Evolutionary conservation across 2,797 vertebrate genomes (phyloP), one percentile per base, ranked within the genome.

Genomic region (Natrix natrix): DNA sequence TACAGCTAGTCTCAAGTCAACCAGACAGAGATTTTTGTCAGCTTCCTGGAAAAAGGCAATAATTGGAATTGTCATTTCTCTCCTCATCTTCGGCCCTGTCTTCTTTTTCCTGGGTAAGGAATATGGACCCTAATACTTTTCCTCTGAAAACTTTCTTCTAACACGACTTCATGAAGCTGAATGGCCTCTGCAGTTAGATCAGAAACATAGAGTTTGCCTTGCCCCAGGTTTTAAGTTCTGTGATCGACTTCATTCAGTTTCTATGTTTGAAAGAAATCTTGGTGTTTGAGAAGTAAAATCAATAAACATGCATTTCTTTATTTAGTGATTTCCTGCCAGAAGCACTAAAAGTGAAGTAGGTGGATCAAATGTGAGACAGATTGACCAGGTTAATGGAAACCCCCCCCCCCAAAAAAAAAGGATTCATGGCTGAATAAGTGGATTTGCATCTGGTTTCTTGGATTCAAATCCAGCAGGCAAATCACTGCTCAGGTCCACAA

Each of bases 41-140:
- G 4, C 3, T 28, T 1, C 3, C 5, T 8, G n/a, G 17, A 32
- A 74, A 16, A 74, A 74, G 16, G 13, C 2, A 16, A 3, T 17
- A 37, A 74, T 17, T 32, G 66, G 66, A 69, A 0, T 32, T 7
- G n/a, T 14, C n/a, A 69, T 69, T 32, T n/a, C 0, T 8, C 4
- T 13, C 28, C 5, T 69, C 5, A 74, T 17, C n/a, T 16, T 74
- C 1, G 7, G 5, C 14, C 0, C 5, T 32, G 6, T 8, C 6
- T 1, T 1, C n/a, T 74, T 74, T 37, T 74, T 1, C 14, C 7
- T 37, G 66, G 66, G 66, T 74, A 74, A 74, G n/a, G n/a, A 74
- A 37, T 74, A 6, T 16, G 10, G 66, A 8, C 7, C 16, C 66
- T 37, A 37, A 32, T 32, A 32, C 13, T 32, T n/a, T 74, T 74